Evolutionary conservation across 2,797 vertebrate genomes (phyloP).

Genomic region (Spinus olivaceus): DNA sequence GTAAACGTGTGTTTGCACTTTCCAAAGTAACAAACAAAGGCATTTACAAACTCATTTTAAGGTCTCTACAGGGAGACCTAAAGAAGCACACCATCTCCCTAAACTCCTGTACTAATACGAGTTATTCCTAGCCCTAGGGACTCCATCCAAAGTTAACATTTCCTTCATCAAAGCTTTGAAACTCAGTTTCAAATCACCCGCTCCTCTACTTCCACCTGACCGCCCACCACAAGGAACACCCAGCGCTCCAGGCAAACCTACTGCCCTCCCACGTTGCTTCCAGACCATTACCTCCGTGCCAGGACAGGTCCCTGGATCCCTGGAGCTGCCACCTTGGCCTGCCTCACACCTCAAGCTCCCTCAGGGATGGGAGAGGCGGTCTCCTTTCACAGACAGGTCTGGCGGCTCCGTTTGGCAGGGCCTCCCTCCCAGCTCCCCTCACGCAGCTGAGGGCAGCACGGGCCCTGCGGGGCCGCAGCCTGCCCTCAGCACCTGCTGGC

Average conservation of each 20-base stretch:
- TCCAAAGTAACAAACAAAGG: not conserved
- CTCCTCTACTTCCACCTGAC: not conserved
- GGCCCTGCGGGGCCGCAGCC: not conserved
- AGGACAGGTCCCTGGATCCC: not conserved
- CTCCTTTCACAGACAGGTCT: too few relatives aligned
- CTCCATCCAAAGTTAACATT: not conserved
- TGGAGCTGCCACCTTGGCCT: not conserved
- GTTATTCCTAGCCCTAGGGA: not conserved
- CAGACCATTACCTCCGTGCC: not conserved
- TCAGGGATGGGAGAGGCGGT: not conserved
- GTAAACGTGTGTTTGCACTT: not conserved
- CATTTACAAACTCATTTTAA: not conserved
- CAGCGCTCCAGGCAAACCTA: not conserved
- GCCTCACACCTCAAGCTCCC: not conserved
- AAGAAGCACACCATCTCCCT: not conserved
- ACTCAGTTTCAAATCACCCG: not conserved
- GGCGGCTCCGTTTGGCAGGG: not conserved
- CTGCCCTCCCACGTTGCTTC: not conserved
- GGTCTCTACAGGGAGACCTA: not conserved
- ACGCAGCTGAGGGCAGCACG: not conserved
- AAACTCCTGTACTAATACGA: not conserved
- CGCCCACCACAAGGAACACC: not conserved
- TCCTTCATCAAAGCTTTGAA: not conserved
- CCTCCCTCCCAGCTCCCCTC: not conserved
- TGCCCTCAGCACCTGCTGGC: not conserved